Evolutionary conservation across 1,140 invertebrate genomes (phyloP).

Genomic region (Solenopsis invicta): DNA sequence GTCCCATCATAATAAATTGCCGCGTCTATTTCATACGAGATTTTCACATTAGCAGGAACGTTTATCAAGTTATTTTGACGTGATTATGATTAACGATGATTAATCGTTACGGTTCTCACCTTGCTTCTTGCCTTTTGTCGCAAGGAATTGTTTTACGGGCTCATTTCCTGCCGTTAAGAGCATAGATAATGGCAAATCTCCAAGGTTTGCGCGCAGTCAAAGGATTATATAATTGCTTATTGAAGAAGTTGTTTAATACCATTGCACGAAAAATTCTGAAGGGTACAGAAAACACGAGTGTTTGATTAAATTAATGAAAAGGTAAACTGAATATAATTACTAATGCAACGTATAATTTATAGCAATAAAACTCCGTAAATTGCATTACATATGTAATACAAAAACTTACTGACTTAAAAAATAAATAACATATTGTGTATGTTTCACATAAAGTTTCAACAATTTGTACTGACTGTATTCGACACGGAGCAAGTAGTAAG

Average conservation of each 20-base stretch:
- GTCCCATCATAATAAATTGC: slow-evolving; percentile 57
- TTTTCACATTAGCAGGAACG: slow-evolving; percentile 65
- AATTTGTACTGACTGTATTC: background rate
- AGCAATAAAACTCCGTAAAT: background rate
- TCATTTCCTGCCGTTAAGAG: slow-evolving; percentile 57
- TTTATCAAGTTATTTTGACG: slow-evolving; percentile 61
- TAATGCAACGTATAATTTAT: background rate
- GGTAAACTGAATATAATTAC: background rate
- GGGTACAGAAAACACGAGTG: background rate
- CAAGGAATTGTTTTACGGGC: slow-evolving; percentile 45
- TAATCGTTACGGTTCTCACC: slow-evolving; percentile 47
- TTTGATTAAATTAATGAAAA: background rate
- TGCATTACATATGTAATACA: background rate
- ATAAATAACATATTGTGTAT: background rate
- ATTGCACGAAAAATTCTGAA: background rate
- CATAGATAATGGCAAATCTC: slow-evolving; percentile 16
- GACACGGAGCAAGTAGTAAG: background rate
- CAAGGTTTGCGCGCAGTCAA: background rate
- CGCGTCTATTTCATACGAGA: slow-evolving; percentile 57
- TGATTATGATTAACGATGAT: slow-evolving; percentile 65
- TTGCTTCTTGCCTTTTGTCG: slow-evolving; percentile 54
- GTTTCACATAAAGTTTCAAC: background rate
- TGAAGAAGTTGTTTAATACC: slow-evolving; percentile 5
- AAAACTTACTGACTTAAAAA: background rate
- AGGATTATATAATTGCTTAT: slow-evolving; percentile 5